phyloP scores from a whole-genome alignment of 2,797 vertebrate genomes.

The Rostrhamus sociabilis region DNA sequence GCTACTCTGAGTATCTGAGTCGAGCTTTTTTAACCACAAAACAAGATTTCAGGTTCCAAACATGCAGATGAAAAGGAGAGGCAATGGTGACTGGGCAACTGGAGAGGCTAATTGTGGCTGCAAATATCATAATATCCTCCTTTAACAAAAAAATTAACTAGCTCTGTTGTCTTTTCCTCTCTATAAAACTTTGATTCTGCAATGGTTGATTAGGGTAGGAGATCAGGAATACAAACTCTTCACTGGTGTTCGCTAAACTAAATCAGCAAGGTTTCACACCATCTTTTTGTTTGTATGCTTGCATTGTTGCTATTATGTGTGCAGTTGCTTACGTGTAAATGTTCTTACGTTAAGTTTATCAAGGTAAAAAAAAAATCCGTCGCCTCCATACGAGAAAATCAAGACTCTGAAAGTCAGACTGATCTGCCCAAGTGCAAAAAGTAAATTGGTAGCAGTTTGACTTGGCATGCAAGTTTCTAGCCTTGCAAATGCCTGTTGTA shows the following conservation, averaged over 20 bases:
- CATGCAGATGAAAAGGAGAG: background rate
- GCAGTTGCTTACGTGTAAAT: background rate
- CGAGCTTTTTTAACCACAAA: accelerated
- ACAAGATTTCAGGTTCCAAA: background rate
- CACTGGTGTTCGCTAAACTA: background rate
- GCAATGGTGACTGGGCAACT: background rate
- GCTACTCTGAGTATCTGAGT: background rate
- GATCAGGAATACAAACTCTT: background rate
- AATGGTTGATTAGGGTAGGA: background rate
- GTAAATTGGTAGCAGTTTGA: background rate
- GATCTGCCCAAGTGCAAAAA: background rate
- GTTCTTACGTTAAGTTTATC: background rate
- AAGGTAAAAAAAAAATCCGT: background rate
- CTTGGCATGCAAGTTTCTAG: background rate
- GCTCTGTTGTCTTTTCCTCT: background rate
- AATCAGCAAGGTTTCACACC: background rate
- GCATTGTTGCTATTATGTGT: background rate
- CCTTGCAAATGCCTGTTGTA: background rate
- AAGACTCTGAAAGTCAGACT: background rate
- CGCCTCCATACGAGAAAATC: background rate
- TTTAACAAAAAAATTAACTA: background rate
- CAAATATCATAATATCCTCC: background rate
- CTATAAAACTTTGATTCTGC: background rate
- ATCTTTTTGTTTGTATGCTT: background rate
- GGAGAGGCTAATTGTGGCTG: background rate